Evolutionary conservation across 1,140 invertebrate species (phyloP), one percentile per base, ranked within the genome.

Genomic region (Drosophila pachea): DNA sequence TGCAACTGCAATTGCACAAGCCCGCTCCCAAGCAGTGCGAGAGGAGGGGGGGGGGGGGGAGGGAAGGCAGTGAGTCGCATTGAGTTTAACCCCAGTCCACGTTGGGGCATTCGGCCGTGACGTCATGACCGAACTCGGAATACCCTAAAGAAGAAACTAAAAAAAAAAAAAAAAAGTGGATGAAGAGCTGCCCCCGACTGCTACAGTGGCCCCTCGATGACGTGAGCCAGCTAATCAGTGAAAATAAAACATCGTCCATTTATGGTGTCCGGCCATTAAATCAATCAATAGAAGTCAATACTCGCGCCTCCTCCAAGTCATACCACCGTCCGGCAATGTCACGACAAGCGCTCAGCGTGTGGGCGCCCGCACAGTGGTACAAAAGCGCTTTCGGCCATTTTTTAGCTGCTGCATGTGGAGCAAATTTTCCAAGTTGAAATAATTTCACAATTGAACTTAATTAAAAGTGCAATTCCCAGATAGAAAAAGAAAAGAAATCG

Each of bases 261-360:
- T 70, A 73, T 55, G 67, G 71, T 60, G 33, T 22, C 22, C 48
- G 73, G 52, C 65, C 55, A 63, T 76, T 76, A 68, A 76, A 72
- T 76, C 68, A 72, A 72, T 76, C 74, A 76, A 72, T 76, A 52
- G 22, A 22, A 14, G 32, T 11, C 47, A 49, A 32, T 29, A 31
- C 47, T 31, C 43, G 2, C 22, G 22, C 22, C 3, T 22, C 22
- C 3, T 22, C 22, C 22, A 22, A 22, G 22, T 22, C 22, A n/a
- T n/a, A n/a, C n/a, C n/a, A n/a, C n/a, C n/a, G 22, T 22, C 22
- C 22, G 22, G 22, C 22, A 22, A 22, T 22, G 22, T 22, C 22
- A 22, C 22, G 22, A 22, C 1, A 22, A 22, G 22, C 22, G 22
- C 22, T 22, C 22, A 22, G 22, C 22, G 22, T 22, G 22, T 22